Evolutionary conservation across 2,113 vertebrate genomes (phyloP).

Genomic region (Pangasianodon gigas): DNA sequence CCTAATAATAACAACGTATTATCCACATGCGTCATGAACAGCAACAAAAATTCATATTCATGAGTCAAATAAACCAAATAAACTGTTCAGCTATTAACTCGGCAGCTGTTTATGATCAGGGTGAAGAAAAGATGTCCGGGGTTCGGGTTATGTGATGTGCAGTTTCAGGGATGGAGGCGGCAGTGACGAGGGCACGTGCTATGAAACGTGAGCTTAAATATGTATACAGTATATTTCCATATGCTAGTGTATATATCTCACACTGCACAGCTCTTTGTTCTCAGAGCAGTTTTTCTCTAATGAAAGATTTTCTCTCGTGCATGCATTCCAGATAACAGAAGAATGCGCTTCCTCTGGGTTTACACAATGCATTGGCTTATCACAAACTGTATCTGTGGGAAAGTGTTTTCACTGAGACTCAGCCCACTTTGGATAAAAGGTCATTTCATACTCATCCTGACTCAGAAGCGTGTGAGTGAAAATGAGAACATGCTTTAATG

Average conservation of each 20-base stretch:
- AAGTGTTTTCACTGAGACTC: constrained; percentile 4
- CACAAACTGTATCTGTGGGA: not conserved
- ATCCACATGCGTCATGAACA: not conserved
- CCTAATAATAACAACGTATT: not conserved
- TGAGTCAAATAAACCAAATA: not conserved
- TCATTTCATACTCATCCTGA: not conserved
- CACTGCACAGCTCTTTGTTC: not conserved
- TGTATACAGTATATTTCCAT: too few species aligned
- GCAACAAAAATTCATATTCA: not conserved
- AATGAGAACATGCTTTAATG: not conserved
- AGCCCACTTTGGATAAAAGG: not conserved
- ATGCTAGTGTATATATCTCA: not conserved
- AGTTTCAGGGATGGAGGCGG: not conserved
- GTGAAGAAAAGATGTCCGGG: not conserved
- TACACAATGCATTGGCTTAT: constrained; percentile 10
- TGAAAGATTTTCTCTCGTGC: not conserved
- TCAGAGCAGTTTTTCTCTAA: not conserved
- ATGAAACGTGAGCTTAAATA: not conserved
- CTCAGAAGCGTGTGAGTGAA: not conserved
- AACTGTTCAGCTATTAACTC: not conserved
- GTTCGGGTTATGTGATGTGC: too few species aligned
- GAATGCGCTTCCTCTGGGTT: not conserved
- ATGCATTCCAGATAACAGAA: not conserved
- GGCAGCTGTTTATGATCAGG: not conserved
- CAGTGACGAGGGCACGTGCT: not conserved